These are phyloP conservation scores for Poecilia wingei DNA, from an alignment of 2,797 vertebrate species.

Conservation along the genomic window DNA sequence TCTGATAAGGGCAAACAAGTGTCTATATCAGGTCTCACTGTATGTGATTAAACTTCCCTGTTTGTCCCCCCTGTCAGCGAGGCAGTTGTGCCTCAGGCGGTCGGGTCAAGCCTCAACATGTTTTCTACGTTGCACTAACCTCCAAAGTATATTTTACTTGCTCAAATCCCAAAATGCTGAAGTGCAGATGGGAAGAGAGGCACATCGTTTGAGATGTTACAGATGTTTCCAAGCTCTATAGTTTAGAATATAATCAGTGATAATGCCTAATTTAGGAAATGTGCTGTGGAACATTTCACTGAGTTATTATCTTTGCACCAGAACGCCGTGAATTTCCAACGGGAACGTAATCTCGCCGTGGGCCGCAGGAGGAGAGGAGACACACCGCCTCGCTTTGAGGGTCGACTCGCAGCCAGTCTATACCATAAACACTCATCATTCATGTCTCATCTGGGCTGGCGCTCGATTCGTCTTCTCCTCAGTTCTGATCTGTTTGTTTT, in stretches of 20 bases:
- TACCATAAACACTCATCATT: conserved; percentile 47
- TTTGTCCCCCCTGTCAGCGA: conserved; percentile 24
- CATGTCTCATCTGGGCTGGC: neutral
- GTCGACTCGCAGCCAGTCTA: conserved; percentile 39
- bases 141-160: conserved; percentile 29
- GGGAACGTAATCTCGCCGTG: conserved; percentile 60
- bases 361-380: conserved; percentile 25
- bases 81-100: conserved; percentile 21
- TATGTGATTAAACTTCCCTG: conserved; percentile 29
- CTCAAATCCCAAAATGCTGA: conserved; percentile 30
- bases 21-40: conserved; percentile 40
- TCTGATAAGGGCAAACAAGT: conserved; percentile 61
- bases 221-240: conserved; percentile 70
- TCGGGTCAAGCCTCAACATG: conserved; percentile 15
- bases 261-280: conserved; percentile 77
- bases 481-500: conserved; percentile 32
- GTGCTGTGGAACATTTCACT: conserved; percentile 73
- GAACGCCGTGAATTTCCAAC: conserved; percentile 65
- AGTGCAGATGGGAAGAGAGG: conserved; percentile 31
- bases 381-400: conserved; percentile 23
- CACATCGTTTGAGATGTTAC: conserved; percentile 70
- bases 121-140: conserved; percentile 19
- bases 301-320: conserved; percentile 68
- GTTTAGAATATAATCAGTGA: conserved; percentile 78
- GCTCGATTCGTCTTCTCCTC: conserved; percentile 17